These are phyloP conservation scores for Chalcis sispes DNA, from an alignment of 2,888 invertebrate genomes.

Conservation along the genomic window DNA sequence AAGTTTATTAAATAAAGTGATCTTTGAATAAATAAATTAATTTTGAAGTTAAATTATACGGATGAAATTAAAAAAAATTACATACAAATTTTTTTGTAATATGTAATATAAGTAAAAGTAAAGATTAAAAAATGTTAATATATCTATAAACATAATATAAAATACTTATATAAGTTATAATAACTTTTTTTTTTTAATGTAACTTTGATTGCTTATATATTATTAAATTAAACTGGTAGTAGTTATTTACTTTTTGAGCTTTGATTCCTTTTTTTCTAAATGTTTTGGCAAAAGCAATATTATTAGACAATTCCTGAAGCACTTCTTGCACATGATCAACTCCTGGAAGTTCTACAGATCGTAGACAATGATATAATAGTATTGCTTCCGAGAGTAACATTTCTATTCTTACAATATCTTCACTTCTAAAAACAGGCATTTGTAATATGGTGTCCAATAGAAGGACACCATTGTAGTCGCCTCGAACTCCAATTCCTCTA, in stretches of 20 bases:
- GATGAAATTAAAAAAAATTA: no score
- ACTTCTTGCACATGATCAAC: slow-evolving; percentile 88
- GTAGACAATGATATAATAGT: slow-evolving; percentile 88
- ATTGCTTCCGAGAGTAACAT: slow-evolving; percentile 92
- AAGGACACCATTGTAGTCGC: slow-evolving; percentile 94
- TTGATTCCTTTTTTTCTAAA: slow-evolving; percentile 90
- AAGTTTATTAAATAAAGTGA: no score
- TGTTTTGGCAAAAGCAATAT: slow-evolving; percentile 84
- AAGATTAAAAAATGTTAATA: neutral
- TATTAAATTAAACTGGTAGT: no score
- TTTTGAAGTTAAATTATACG: no score
- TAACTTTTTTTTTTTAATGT: no score
- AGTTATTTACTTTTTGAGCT: slow-evolving; percentile 87
- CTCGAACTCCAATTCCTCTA: slow-evolving; percentile 88
- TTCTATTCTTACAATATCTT: slow-evolving; percentile 89
- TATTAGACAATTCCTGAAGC: slow-evolving; percentile 85
- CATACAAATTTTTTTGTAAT: no score
- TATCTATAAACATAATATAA: slow-evolving; percentile 3
- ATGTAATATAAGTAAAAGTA: no score
- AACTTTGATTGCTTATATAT: no score
- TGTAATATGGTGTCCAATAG: slow-evolving; percentile 93
- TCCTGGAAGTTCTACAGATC: slow-evolving; percentile 84
- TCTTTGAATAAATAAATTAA: no score
- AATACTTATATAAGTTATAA: no score
- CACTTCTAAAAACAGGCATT: slow-evolving; percentile 85